A percentile compares a stretch with the other conserved stretches of the same genome.
These are phyloP conservation scores for Cariama cristata DNA, from an alignment of 2,113 vertebrate species.

Conservation along the genomic window DNA sequence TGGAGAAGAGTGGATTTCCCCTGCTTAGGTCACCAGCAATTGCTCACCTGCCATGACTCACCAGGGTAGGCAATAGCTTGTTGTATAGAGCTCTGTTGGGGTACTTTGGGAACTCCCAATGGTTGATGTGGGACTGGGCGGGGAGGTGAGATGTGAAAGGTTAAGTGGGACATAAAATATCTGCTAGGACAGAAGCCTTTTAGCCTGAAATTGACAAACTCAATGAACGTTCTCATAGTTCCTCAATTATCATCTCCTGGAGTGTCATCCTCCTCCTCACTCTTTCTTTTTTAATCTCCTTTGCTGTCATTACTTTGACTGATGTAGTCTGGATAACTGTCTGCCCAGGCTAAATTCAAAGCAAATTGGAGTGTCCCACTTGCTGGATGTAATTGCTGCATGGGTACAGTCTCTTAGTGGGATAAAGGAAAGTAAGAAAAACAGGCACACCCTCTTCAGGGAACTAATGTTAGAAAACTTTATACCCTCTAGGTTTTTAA, in stretches of 20 bases:
- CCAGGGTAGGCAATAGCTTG: neutral
- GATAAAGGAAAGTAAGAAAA: neutral
- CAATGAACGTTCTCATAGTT: neutral
- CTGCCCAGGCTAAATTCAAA: neutral
- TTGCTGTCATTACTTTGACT: conserved; percentile 22
- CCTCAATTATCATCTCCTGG: neutral
- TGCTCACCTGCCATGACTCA: neutral
- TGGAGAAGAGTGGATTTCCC: neutral
- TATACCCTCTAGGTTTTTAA: neutral
- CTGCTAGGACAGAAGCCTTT: neutral
- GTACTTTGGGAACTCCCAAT: neutral
- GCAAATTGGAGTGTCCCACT: neutral
- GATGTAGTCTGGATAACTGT: conserved; percentile 5
- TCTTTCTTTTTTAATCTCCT: conserved; percentile 18
- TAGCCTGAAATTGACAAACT: neutral
- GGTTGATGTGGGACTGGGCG: neutral
- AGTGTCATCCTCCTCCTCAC: neutral
- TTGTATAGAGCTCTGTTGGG: neutral
- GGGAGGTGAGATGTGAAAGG: neutral
- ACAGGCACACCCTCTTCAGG: neutral
- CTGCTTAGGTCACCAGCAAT: neutral
- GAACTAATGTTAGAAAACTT: neutral
- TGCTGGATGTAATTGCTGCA: neutral
- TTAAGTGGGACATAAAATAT: neutral
- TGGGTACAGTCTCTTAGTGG: neutral